These are phyloP conservation scores for Scaptomyza graminum DNA, from an alignment of 1,140 invertebrate species.

Conservation along the genomic window DNA sequence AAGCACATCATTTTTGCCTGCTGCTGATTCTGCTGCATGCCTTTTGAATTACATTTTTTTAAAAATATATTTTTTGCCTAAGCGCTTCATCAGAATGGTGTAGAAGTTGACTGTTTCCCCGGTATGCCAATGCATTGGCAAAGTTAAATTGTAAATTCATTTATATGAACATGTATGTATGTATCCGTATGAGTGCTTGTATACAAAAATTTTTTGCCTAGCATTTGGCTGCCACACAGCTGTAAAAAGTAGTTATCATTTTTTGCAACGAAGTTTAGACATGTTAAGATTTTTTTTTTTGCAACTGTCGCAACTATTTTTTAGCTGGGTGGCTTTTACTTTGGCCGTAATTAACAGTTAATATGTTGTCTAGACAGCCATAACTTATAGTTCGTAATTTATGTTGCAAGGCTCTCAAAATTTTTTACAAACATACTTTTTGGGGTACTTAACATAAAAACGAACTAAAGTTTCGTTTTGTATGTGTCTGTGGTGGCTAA, in stretches of 20 bases:
- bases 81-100: conserved; percentile 70
- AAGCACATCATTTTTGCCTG: conserved; percentile 58
- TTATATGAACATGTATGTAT: not conserved
- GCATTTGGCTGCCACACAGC: conserved; percentile 50
- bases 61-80: conserved; percentile 59
- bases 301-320: conserved; percentile 12
- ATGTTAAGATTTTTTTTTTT: conserved; percentile 12
- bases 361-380: conserved; percentile 39
- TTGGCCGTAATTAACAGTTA: conserved; percentile 31
- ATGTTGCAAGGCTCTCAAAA: conserved; percentile 4
- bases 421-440: conserved; percentile 19
- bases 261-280: conserved; percentile 25
- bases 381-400: conserved; percentile 28
- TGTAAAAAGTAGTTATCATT: conserved; percentile 26
- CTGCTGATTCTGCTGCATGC: conserved; percentile 38
- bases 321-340: conserved; percentile 5
- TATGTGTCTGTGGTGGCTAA: not conserved
- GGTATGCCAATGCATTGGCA: conserved; percentile 42
- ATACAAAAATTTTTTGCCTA: conserved; percentile 48
- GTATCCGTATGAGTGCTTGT: not conserved
- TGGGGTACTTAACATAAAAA: conserved; percentile 32
- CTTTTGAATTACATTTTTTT: conserved; percentile 57
- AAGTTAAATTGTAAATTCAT: conserved; percentile 10
- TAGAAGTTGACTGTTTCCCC: conserved; percentile 59
- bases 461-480: conserved; percentile 10